Percentiles rank a stretch among this genome's conserved stretches.
Conservation (phyloP, 2,113 vertebrate genomes). For the Phylloscopus whistleri region DNA sequence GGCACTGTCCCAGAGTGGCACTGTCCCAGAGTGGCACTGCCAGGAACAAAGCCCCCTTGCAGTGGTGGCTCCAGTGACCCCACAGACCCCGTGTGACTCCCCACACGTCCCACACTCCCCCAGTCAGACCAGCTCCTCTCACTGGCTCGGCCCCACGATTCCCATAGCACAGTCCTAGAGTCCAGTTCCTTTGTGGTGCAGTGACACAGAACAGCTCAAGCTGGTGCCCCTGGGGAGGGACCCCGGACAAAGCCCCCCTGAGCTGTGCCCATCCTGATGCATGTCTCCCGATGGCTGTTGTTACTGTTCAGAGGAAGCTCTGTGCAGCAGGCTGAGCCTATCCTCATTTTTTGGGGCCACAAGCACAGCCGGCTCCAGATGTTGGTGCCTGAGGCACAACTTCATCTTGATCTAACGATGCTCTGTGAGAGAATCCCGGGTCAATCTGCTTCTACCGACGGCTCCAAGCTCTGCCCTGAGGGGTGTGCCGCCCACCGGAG, state of each 20-base stretch:
- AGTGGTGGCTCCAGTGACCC: neutral
- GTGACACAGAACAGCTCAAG: neutral
- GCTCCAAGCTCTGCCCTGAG: fast-evolving
- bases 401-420: neutral
- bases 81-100: neutral
- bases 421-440: neutral
- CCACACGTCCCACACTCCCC: neutral
- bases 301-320: neutral
- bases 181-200: neutral
- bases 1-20: neutral
- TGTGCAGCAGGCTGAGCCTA: neutral
- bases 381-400: no score
- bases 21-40: neutral
- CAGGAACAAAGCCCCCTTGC: neutral
- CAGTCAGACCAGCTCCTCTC: neutral
- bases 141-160: neutral
- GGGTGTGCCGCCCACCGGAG: fast-evolving
- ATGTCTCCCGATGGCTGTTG: fast-evolving
- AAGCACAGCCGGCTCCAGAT: fast-evolving
- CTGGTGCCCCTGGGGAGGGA: neutral
- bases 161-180: neutral
- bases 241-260: neutral
- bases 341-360: neutral
- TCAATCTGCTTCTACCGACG: neutral
- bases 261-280: neutral